Evolutionary conservation across 2,113 vertebrate genomes (phyloP).

Genomic region (Laticauda laticaudata): DNA sequence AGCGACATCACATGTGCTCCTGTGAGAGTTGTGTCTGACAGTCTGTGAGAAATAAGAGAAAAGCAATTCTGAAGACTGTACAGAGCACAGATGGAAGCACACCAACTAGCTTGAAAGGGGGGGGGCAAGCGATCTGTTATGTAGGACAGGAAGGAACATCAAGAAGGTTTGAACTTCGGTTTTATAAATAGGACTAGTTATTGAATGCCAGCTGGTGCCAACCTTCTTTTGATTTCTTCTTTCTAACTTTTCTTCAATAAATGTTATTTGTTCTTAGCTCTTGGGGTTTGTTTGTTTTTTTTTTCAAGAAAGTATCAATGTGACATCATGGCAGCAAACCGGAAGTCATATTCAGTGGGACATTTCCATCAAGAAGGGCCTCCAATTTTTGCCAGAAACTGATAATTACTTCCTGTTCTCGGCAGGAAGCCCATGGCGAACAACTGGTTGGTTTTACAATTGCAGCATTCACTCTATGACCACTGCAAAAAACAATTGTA

Average conservation of each 20-base stretch:
- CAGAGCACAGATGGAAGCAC: not conserved
- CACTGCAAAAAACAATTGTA: not conserved
- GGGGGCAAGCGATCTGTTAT: not conserved
- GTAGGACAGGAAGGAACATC: not conserved
- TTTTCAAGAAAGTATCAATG: not conserved
- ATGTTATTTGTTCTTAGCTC: not conserved
- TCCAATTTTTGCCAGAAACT: not conserved
- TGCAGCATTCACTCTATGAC: not conserved
- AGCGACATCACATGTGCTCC: not conserved
- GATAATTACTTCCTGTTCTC: not conserved
- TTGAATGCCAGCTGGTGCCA: not conserved
- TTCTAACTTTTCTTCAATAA: not conserved
- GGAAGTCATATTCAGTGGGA: not conserved
- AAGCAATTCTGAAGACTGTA: not conserved
- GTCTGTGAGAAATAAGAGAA: not conserved
- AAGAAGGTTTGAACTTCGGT: not conserved
- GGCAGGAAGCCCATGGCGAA: not conserved
- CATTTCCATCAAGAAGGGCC: not conserved
- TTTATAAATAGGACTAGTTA: not conserved
- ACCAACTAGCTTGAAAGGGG: not conserved
- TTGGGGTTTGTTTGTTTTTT: not conserved
- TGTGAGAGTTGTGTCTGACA: not conserved
- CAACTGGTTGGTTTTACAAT: not conserved
- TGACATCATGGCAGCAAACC: not conserved
- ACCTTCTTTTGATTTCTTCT: not conserved